Evolutionary conservation across 2,888 invertebrate species (phyloP).

Genomic region (Myopa tessellatipennis): DNA sequence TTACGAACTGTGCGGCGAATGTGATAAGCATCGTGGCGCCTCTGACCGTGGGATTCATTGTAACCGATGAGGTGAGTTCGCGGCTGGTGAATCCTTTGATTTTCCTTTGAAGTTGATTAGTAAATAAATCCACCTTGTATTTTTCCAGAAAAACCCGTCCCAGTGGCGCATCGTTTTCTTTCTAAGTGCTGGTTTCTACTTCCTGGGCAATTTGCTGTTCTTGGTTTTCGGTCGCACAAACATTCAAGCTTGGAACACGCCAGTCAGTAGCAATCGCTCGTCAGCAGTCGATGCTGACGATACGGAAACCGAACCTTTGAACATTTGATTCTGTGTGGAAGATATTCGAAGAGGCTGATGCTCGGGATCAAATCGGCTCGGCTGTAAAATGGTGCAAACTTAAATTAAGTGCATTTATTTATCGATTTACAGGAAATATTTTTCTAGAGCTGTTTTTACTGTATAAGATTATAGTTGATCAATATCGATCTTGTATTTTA

Average conservation of each 20-base stretch:
- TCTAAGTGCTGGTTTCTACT: constrained; percentile 69
- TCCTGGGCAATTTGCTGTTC: constrained; percentile 70
- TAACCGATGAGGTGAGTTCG: constrained; percentile 70
- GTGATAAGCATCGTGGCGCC: constrained; percentile 76
- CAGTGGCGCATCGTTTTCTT: constrained; percentile 71
- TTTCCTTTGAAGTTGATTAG: neutral
- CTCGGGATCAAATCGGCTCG: neutral
- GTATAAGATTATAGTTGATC: neutral
- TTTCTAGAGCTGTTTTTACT: no score
- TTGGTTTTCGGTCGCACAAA: constrained; percentile 70
- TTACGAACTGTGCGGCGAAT: constrained; percentile 76
- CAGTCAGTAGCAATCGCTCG: constrained; percentile 43
- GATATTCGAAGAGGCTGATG: neutral
- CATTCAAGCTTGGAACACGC: constrained; percentile 72
- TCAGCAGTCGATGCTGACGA: neutral
- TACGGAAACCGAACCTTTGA: neutral
- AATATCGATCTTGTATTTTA: neutral
- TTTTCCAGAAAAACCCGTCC: constrained; percentile 17
- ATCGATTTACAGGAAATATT: neutral
- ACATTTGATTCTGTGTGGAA: neutral
- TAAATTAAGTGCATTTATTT: constrained; percentile 4
- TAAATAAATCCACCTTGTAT: neutral
- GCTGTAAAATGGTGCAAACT: neutral
- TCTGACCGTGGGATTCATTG: constrained; percentile 71
- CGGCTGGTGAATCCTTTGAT: neutral